These are phyloP conservation scores for Drosophila saltans DNA, from an alignment of 1,140 invertebrate genomes.

Conservation along the genomic window DNA sequence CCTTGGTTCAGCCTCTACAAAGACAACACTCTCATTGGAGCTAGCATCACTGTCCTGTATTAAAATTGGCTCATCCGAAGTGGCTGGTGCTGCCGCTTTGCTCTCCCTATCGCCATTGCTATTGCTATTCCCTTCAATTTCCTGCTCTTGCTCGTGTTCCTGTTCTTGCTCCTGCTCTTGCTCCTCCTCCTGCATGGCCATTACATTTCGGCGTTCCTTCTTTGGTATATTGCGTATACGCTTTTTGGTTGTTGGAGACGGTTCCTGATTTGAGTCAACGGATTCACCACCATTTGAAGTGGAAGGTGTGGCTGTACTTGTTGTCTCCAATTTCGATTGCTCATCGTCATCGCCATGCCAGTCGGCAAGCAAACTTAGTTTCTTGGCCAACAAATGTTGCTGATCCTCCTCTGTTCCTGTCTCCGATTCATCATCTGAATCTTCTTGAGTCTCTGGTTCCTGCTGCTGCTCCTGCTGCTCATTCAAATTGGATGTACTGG, in stretches of 20 bases:
- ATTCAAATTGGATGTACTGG: background rate
- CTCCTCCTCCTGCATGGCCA: constrained; percentile 50
- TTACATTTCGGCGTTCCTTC: constrained; percentile 73
- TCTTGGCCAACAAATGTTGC: background rate
- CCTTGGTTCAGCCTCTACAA: constrained; percentile 48
- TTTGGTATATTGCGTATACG: constrained; percentile 81
- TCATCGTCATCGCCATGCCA: constrained; percentile 2
- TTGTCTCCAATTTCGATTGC: background rate
- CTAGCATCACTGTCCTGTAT: constrained; percentile 71
- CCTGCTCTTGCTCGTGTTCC: background rate
- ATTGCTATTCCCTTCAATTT: background rate
- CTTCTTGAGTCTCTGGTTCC: background rate
- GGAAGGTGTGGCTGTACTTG: background rate
- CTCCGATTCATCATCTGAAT: background rate
- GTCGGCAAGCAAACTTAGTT: constrained; percentile 3
- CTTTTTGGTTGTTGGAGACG: constrained; percentile 18
- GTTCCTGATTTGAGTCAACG: background rate
- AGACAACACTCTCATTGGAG: constrained; percentile 66
- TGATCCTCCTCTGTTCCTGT: background rate
- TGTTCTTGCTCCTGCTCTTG: background rate
- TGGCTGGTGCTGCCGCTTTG: constrained; percentile 23
- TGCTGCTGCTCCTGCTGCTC: background rate
- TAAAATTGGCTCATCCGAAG: constrained; percentile 49
- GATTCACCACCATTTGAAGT: background rate
- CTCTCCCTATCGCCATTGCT: background rate